A percentile compares a stretch with the other conserved stretches of the same genome.
Evolutionary conservation across 2,797 vertebrate species (phyloP).

Genomic region (Danio kyathit): DNA sequence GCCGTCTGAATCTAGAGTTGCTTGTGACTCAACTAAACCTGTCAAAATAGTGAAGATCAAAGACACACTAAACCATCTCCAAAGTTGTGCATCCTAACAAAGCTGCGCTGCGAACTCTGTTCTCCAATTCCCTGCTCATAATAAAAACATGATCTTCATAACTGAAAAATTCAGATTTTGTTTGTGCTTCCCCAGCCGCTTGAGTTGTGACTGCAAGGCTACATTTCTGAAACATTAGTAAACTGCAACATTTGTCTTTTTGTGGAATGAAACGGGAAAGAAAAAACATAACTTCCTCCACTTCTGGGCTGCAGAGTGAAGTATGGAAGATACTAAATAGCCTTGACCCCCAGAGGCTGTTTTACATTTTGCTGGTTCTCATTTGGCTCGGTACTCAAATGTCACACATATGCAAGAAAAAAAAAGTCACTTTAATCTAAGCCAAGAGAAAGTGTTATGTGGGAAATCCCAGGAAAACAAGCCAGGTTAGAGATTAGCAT

Average conservation of each 20-base stretch:
- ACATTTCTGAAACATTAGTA: slow-evolving; percentile 9
- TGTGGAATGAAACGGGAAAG: not conserved
- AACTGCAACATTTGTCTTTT: not conserved
- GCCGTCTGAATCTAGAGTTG: not conserved
- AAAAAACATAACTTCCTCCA: not conserved
- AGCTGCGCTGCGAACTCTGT: not conserved
- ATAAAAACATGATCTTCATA: slow-evolving; percentile 26
- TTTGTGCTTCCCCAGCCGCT: not conserved
- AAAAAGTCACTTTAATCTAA: not conserved
- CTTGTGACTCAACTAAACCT: slow-evolving; percentile 3
- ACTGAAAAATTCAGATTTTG: not conserved
- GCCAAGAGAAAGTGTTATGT: not conserved
- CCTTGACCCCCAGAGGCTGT: slow-evolving; percentile 8
- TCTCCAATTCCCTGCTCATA: slow-evolving; percentile 13
- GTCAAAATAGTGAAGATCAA: slow-evolving; percentile 7
- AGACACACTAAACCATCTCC: slow-evolving; percentile 10
- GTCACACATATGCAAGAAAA: slow-evolving; percentile 4
- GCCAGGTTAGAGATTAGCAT: not conserved
- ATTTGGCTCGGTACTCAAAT: not conserved
- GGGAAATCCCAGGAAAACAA: not conserved
- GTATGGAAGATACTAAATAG: slow-evolving; percentile 14
- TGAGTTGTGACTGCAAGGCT: slow-evolving; percentile 8
- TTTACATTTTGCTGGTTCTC: not conserved
- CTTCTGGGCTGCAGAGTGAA: slow-evolving; percentile 3
- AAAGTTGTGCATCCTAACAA: slow-evolving; percentile 16